Evolutionary conservation across 2,888 invertebrate genomes (phyloP).

Genomic region (Molanna angustata): DNA sequence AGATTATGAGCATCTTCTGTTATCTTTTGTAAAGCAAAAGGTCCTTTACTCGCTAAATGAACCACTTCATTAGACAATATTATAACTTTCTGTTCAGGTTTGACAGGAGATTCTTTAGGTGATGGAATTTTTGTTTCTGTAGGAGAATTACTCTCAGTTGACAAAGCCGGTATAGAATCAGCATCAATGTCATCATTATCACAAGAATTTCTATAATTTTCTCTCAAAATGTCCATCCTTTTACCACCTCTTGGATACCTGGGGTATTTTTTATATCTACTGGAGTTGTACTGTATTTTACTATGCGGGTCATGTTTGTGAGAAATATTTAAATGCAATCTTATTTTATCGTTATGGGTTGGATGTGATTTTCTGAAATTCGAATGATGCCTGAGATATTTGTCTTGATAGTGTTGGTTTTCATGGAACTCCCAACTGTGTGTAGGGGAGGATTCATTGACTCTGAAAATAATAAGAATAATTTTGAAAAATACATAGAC

Average conservation of each 20-base stretch:
- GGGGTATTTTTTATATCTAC: conserved; percentile 6
- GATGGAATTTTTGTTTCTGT: not conserved
- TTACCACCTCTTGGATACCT: conserved; percentile 29
- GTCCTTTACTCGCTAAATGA: conserved; percentile 17
- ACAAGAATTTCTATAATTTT: conserved; percentile 21
- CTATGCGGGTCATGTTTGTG: not conserved
- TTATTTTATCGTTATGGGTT: conserved; percentile 3
- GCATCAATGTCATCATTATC: conserved; percentile 5
- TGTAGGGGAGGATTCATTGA: conserved; percentile 20
- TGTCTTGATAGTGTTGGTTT: conserved; percentile 8
- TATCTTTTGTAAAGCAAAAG: conserved; percentile 10
- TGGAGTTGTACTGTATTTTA: not conserved
- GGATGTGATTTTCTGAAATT: not conserved
- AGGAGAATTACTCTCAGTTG: conserved; percentile 5
- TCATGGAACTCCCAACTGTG: conserved; percentile 7
- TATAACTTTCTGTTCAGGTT: conserved; percentile 19
- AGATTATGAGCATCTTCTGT: too few species aligned
- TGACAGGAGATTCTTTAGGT: not conserved
- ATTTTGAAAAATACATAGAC: too few species aligned
- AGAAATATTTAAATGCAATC: not conserved
- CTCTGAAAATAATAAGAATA: conserved; percentile 13
- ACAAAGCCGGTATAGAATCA: not conserved
- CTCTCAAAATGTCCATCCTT: conserved; percentile 29
- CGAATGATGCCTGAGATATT: not conserved
- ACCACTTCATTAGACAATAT: conserved; percentile 30